These are phyloP conservation scores for Galerucella calmariensis DNA, from an alignment of 2,888 invertebrate genomes.

Conservation along the genomic window DNA sequence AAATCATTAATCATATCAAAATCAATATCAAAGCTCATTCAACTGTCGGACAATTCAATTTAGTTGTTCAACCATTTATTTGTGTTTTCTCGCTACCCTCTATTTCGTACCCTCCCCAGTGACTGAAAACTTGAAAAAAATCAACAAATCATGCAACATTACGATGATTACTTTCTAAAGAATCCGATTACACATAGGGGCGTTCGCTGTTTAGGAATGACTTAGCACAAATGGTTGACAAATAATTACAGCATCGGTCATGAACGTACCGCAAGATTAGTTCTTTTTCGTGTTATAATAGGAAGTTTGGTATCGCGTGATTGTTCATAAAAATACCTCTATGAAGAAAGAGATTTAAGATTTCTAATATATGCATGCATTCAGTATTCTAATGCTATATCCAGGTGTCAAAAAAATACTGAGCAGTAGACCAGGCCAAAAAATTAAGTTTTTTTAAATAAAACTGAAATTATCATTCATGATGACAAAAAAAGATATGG, in stretches of 20 bases:
- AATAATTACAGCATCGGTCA: conserved; percentile 22
- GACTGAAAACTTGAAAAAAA: conserved; percentile 33
- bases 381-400: no score
- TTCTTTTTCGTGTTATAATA: not conserved
- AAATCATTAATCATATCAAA: conserved; percentile 27
- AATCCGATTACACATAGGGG: conserved; percentile 43
- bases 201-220: conserved; percentile 38
- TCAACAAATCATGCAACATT: conserved; percentile 48
- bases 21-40: conserved; percentile 32
- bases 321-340: no score
- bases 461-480: no score
- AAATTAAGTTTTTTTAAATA: no score
- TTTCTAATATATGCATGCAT: no score
- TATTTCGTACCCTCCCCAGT: conserved; percentile 13
- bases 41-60: conserved; percentile 37
- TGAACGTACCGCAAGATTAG: conserved; percentile 2
- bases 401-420: no score
- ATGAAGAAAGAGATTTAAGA: no score
- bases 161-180: conserved; percentile 44
- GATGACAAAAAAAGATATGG: no score
- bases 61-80: conserved; percentile 29
- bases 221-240: conserved; percentile 35
- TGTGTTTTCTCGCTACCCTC: conserved; percentile 22
- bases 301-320: not conserved
- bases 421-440: no score